phyloP scores from a whole-genome alignment of 1,140 invertebrate species.

The Brachystomella parvula region DNA sequence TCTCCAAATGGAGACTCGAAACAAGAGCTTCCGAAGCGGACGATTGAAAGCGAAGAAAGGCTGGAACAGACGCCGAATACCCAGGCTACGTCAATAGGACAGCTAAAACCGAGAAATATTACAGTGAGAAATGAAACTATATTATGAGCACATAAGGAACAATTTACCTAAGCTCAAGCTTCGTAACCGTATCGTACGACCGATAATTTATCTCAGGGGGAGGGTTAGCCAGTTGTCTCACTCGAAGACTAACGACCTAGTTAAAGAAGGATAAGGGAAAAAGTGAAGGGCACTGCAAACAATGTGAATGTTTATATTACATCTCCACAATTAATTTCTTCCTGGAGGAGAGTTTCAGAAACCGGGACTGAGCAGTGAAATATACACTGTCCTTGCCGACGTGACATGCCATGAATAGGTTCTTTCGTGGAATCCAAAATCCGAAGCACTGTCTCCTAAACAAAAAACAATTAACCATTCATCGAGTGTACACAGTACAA shows the following conservation, averaged over 20 bases:
- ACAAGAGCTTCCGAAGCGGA: neutral
- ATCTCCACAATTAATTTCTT: neutral
- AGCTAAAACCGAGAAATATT: neutral
- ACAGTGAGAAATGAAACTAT: too few relatives aligned
- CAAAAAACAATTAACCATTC: neutral
- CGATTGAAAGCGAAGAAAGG: neutral
- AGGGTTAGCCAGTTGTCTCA: conserved; percentile 1
- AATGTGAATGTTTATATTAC: too few relatives aligned
- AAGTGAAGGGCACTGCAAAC: too few relatives aligned
- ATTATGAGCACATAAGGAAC: too few relatives aligned
- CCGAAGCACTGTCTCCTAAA: neutral
- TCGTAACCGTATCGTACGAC: neutral
- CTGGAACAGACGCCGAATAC: neutral
- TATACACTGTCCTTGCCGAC: neutral
- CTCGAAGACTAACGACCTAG: neutral
- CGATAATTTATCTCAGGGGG: neutral
- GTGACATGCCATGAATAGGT: neutral
- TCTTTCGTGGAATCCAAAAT: neutral
- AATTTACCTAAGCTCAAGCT: conserved; percentile 1
- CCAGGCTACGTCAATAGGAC: conserved; percentile 1
- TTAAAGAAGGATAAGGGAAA: too few relatives aligned
- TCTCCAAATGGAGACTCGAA: neutral
- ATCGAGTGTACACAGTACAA: too few relatives aligned
- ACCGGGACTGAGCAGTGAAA: neutral
- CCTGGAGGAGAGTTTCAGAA: neutral